A percentile compares a stretch with the other conserved stretches of the same genome.
phyloP scores from a whole-genome alignment of 2,888 invertebrate genomes.

The Chymomyza caudatula region DNA sequence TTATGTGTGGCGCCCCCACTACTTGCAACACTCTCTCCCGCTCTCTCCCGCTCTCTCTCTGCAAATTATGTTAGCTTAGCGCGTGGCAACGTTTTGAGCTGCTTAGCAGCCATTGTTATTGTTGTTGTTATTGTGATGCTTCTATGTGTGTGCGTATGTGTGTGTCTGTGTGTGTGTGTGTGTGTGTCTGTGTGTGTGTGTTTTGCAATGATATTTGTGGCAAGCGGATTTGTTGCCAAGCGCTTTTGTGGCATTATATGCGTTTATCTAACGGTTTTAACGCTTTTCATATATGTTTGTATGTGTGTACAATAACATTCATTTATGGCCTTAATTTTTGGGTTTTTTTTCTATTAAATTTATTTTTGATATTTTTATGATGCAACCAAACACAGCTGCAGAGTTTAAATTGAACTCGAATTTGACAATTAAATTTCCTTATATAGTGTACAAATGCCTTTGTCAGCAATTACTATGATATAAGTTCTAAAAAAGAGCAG shows the following conservation, averaged over 20 bases:
- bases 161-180: constrained; percentile 14
- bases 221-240: constrained; percentile 61
- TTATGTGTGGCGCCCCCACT: constrained; percentile 19
- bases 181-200: constrained; percentile 15
- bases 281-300: background rate
- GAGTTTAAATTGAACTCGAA: background rate
- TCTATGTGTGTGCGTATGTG: constrained; percentile 13
- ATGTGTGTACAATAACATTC: background rate
- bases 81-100: constrained; percentile 40
- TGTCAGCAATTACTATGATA: too few relatives aligned
- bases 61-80: constrained; percentile 57
- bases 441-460: too few relatives aligned
- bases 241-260: constrained; percentile 16
- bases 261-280: background rate
- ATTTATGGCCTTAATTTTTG: background rate
- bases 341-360: background rate
- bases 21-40: background rate
- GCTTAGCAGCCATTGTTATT: constrained; percentile 30
- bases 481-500: too few relatives aligned
- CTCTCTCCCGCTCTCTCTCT: constrained; percentile 1
- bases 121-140: constrained; percentile 1
- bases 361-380: constrained; percentile 18
- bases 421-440: too few relatives aligned
- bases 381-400: constrained; percentile 20
- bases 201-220: constrained; percentile 28